phyloP scores from a whole-genome alignment of 2,113 vertebrate species.

The Nerophis lumbriciformis region DNA sequence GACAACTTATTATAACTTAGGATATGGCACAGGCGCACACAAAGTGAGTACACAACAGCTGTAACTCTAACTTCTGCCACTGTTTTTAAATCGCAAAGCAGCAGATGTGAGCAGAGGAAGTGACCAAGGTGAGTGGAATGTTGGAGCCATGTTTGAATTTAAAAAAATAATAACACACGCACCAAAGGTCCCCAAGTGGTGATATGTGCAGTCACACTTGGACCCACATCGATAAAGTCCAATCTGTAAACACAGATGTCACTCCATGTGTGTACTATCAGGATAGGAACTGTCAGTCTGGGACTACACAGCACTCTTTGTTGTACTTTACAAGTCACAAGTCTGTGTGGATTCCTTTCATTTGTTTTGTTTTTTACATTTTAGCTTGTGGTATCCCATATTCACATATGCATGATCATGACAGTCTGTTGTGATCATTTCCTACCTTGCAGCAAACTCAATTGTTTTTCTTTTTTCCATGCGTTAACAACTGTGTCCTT shows the following conservation, averaged over 20 bases:
- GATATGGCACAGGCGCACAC: not conserved
- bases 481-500: not conserved
- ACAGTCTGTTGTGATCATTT: no score
- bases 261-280: slow-evolving; percentile 5
- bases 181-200: slow-evolving; percentile 11
- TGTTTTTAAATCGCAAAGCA: slow-evolving; percentile 81
- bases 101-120: slow-evolving; percentile 94
- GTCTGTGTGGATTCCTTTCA: no score
- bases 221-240: slow-evolving; percentile 5
- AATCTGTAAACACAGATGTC: not conserved
- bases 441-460: no score
- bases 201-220: slow-evolving; percentile 31
- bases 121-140: slow-evolving; percentile 91
- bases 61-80: slow-evolving; percentile 63
- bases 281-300: no score
- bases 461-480: not conserved
- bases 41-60: slow-evolving; percentile 40
- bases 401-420: no score
- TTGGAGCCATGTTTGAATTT: slow-evolving; percentile 52
- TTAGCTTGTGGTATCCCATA: no score
- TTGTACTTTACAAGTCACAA: no score
- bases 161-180: slow-evolving; percentile 14
- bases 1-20: no score
- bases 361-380: no score
- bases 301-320: no score